Conservation (phyloP, 2,113 vertebrate genomes). For the Girardinichthys multiradiatus region DNA sequence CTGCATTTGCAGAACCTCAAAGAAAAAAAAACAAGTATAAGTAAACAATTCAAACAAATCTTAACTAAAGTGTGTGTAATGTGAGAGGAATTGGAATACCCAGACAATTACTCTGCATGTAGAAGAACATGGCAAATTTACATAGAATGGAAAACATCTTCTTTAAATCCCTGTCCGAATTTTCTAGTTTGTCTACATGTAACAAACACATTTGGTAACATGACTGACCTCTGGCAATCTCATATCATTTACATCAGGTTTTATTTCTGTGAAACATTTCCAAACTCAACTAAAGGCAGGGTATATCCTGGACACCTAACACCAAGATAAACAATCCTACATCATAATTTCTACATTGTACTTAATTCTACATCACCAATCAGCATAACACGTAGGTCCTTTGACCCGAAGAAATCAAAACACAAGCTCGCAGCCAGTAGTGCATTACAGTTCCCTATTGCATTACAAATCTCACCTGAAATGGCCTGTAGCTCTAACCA, state of each 20-base stretch:
- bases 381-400: too few species aligned
- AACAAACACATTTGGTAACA: background rate
- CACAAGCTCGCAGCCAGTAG: background rate
- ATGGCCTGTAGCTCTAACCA: background rate
- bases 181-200: background rate
- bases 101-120: too few species aligned
- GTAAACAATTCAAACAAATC: too few species aligned
- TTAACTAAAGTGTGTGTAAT: too few species aligned
- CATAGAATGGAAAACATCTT: background rate
- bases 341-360: background rate
- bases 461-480: background rate
- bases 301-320: background rate
- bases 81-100: too few species aligned
- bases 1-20: too few species aligned
- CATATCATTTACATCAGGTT: too few species aligned
- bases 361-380: background rate
- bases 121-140: too few species aligned
- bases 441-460: too few species aligned
- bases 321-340: background rate
- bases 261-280: background rate
- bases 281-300: background rate
- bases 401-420: background rate
- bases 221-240: too few species aligned
- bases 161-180: background rate
- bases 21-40: too few species aligned